A percentile compares a stretch with the other conserved stretches of the same genome.
These are phyloP conservation scores for Coracopsis vasa DNA, from an alignment of 2,113 vertebrate species.

Conservation along the genomic window DNA sequence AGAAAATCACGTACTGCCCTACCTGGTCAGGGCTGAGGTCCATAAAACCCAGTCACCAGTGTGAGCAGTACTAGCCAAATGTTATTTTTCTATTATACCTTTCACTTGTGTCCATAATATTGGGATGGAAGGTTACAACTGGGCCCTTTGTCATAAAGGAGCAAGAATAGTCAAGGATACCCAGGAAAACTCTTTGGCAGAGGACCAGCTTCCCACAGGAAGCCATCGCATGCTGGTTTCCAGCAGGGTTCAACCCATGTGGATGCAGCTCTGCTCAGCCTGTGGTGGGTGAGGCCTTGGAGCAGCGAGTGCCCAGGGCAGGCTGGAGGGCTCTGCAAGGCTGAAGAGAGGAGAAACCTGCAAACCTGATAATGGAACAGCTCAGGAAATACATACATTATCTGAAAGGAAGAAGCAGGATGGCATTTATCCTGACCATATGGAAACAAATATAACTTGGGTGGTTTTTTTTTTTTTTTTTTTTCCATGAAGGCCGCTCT, in stretches of 20 bases:
- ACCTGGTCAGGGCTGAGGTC: neutral
- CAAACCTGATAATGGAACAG: neutral
- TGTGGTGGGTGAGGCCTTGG: neutral
- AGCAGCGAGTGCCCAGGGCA: neutral
- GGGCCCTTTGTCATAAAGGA: neutral
- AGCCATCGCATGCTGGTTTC: neutral
- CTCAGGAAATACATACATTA: slow-evolving; percentile 13
- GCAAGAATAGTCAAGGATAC: neutral
- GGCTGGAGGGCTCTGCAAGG: neutral
- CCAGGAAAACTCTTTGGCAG: slow-evolving; percentile 43
- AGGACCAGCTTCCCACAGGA: slow-evolving; percentile 30
- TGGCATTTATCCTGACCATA: slow-evolving; percentile 56
- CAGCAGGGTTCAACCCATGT: neutral
- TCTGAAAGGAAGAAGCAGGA: slow-evolving; percentile 24
- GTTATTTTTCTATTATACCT: neutral
- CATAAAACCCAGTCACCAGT: neutral
- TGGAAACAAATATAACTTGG: slow-evolving; percentile 57
- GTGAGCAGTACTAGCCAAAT: neutral
- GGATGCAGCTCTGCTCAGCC: rapidly evolving
- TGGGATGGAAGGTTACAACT: neutral
- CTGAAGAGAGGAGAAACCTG: neutral
- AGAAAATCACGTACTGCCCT: neutral
- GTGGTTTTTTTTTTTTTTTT: neutral
- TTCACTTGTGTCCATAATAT: neutral
- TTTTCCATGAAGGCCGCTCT: slow-evolving; percentile 26